Percentiles rank a stretch among this genome's conserved stretches.
Evolutionary conservation across 2,888 invertebrate genomes (phyloP).

Genomic region (Drosophila kambysellisi): DNA sequence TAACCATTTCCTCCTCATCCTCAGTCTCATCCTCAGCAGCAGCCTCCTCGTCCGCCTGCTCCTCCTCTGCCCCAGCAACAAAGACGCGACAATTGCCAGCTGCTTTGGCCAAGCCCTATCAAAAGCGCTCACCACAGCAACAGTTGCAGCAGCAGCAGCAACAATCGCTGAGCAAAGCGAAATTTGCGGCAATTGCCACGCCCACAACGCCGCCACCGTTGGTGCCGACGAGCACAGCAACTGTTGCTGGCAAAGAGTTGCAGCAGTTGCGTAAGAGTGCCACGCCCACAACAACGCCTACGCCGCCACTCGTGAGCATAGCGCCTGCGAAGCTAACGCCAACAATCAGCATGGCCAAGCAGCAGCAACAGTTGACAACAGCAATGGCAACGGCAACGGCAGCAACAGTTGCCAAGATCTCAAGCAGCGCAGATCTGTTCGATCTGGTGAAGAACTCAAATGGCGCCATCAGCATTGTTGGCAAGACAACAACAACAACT

Average conservation of each 20-base stretch:
- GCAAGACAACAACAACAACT: conserved; percentile 30
- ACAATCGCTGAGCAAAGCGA: conserved; percentile 55
- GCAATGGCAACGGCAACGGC: conserved; percentile 21
- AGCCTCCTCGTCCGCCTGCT: background rate
- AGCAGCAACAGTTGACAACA: conserved; percentile 9
- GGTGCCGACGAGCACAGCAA: conserved; percentile 73
- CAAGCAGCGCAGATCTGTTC: conserved; percentile 78
- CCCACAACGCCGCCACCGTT: conserved; percentile 82
- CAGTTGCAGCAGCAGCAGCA: conserved; percentile 37
- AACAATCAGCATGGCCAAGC: conserved; percentile 59
- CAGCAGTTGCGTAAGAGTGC: conserved; percentile 57
- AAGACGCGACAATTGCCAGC: conserved; percentile 52
- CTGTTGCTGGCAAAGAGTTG: conserved; percentile 58
- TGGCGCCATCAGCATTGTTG: conserved; percentile 75
- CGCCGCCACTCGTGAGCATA: conserved; percentile 82
- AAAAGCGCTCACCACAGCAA: conserved; percentile 62
- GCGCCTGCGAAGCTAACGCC: conserved; percentile 68
- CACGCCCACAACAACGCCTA: conserved; percentile 59
- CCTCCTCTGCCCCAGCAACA: conserved; percentile 21
- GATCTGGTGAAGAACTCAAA: conserved; percentile 84
- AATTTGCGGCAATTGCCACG: conserved; percentile 76
- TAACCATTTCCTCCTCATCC: conserved; percentile 59
- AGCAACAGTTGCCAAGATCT: conserved; percentile 47
- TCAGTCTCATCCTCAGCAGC: conserved; percentile 5
- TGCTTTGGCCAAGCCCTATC: conserved; percentile 77